These are phyloP conservation scores for Forbesichthys papilliferus DNA, from an alignment of 2,113 vertebrate species.

Conservation along the genomic window DNA sequence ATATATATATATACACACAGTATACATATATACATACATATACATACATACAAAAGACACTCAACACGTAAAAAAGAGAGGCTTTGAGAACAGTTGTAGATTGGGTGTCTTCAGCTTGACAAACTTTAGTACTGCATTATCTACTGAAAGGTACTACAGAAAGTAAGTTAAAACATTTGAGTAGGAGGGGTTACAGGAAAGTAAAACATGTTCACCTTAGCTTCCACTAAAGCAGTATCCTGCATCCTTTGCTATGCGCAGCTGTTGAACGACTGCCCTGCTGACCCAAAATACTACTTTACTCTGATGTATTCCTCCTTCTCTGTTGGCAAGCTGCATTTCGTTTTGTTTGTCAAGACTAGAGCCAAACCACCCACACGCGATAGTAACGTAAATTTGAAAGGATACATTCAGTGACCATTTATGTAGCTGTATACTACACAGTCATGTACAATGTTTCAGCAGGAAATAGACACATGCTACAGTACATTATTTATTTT, in stretches of 20 bases:
- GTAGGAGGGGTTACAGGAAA: slow-evolving; percentile 17
- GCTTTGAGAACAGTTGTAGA: too few relatives aligned
- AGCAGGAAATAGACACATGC: neutral
- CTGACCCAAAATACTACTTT: neutral
- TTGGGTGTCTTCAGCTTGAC: neutral
- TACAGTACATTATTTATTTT: neutral
- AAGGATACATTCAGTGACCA: neutral
- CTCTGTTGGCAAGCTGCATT: neutral
- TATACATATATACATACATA: too few relatives aligned
- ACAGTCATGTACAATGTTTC: neutral
- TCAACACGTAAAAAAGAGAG: too few relatives aligned
- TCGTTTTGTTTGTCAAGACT: slow-evolving; percentile 11
- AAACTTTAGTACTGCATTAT: slow-evolving; percentile 4
- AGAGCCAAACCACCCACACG: slow-evolving; percentile 12
- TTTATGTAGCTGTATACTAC: neutral
- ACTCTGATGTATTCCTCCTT: neutral
- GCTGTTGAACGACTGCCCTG: neutral
- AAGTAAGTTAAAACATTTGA: neutral
- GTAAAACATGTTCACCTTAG: slow-evolving; percentile 18
- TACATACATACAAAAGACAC: neutral
- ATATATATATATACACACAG: too few relatives aligned
- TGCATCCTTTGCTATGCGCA: neutral
- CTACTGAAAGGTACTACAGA: neutral
- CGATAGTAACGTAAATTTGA: neutral
- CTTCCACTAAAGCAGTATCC: slow-evolving; percentile 7